Evolutionary conservation across 2,113 vertebrate genomes (phyloP).

Genomic region (Chloebia gouldiae): DNA sequence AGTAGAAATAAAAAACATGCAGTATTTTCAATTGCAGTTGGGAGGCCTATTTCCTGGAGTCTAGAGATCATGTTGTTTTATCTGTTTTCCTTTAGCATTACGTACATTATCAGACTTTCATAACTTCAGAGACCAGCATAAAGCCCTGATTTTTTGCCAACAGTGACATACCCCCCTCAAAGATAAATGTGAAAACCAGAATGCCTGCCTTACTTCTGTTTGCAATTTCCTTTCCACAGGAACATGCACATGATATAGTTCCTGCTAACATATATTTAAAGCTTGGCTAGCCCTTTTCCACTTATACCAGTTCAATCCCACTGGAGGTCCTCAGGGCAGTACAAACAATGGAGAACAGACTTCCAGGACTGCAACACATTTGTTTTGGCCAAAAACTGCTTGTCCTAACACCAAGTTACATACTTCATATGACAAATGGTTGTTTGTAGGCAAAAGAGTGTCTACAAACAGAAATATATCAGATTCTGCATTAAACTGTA

Average conservation of each 20-base stretch:
- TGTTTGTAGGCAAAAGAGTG: background rate
- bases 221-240: constrained; percentile 48
- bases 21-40: constrained; percentile 52
- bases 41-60: constrained; percentile 51
- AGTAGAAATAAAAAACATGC: constrained; percentile 54
- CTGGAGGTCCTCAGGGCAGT: constrained; percentile 28
- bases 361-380: background rate
- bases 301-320: background rate
- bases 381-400: background rate
- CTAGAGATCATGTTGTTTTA: constrained; percentile 59
- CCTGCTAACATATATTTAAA: constrained; percentile 45
- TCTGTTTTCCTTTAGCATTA: constrained; percentile 65
- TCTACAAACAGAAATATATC: background rate
- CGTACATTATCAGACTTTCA: constrained; percentile 46
- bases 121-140: constrained; percentile 51
- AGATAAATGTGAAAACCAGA: constrained; percentile 42
- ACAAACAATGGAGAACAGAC: background rate
- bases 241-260: background rate
- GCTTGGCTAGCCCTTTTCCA: background rate
- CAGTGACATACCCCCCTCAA: constrained; percentile 40
- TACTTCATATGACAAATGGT: background rate
- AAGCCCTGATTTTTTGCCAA: constrained; percentile 52
- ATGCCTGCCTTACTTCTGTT: constrained; percentile 11
- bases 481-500: background rate
- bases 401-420: constrained; percentile 49